These are phyloP conservation scores for Drosophila ohnishii DNA, from an alignment of 1,140 invertebrate genomes.

Conservation along the genomic window DNA sequence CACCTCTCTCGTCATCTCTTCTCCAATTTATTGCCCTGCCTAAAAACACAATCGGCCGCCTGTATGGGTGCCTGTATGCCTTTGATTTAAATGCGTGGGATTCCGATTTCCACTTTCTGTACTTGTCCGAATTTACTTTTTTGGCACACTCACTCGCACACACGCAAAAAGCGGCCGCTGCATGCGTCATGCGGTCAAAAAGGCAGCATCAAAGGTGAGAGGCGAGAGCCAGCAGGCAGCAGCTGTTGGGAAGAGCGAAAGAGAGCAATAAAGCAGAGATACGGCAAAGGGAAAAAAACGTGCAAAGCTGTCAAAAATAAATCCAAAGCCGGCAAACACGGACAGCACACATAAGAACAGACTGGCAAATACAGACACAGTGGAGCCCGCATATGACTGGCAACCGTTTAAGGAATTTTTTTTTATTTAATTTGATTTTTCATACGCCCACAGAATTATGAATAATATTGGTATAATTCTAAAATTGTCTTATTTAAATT, in stretches of 20 bases:
- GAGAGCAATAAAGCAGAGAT: conserved; percentile 11
- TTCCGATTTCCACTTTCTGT: conserved; percentile 61
- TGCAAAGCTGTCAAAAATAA: conserved; percentile 72
- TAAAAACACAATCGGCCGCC: conserved; percentile 1
- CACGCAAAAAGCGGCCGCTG: conserved; percentile 43
- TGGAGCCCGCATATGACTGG: conserved; percentile 13
- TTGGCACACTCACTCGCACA: conserved; percentile 53
- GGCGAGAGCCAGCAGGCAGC: conserved; percentile 28
- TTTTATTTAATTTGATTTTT: not conserved
- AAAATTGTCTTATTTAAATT: too few relatives aligned
- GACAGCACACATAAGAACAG: conserved; percentile 21
- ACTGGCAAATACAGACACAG: conserved; percentile 14
- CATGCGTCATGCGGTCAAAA: conserved; percentile 72
- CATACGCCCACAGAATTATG: not conserved
- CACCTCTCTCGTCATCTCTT: conserved; percentile 19
- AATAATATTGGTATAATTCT: not conserved
- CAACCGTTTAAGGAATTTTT: not conserved
- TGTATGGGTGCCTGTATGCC: conserved; percentile 34
- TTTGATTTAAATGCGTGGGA: conserved; percentile 69
- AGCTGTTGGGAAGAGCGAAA: conserved; percentile 48
- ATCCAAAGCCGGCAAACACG: conserved; percentile 71
- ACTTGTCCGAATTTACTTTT: conserved; percentile 52
- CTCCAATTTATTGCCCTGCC: conserved; percentile 39
- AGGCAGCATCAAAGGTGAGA: conserved; percentile 53
- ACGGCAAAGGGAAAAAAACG: conserved; percentile 28